Conservation (phyloP, 2,113 vertebrate species). For the Platycercus adscitus region DNA sequence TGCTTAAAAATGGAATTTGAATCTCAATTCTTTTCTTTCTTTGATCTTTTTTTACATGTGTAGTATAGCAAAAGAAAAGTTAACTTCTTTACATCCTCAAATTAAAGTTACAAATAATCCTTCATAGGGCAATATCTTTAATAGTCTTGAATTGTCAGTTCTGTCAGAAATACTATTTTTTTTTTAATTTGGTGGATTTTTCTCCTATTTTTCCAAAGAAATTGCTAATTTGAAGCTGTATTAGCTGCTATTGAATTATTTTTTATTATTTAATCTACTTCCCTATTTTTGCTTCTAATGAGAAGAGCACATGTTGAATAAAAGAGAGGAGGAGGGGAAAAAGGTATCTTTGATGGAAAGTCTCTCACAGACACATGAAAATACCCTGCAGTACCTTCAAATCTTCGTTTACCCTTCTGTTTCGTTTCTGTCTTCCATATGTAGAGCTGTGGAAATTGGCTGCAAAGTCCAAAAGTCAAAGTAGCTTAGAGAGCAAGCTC, state of each 20-base stretch:
- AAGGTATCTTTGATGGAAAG: not conserved
- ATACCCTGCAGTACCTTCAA: not conserved
- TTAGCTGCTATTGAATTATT: not conserved
- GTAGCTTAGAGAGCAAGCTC: not conserved
- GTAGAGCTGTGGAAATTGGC: not conserved
- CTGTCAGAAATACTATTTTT: conserved; percentile 44
- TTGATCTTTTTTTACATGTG: conserved; percentile 78
- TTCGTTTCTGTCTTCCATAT: not conserved
- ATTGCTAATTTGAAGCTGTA: conserved; percentile 41
- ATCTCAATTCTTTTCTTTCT: conserved; percentile 77
- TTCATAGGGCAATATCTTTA: conserved; percentile 55
- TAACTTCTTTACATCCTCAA: conserved; percentile 71
- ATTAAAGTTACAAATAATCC: conserved; percentile 74
- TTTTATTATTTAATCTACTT: conserved; percentile 19
- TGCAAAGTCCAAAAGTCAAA: not conserved
- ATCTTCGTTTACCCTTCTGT: not conserved
- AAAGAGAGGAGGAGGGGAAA: not conserved
- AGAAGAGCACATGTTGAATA: not conserved
- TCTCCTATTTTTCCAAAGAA: not conserved
- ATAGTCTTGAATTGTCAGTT: conserved; percentile 59
- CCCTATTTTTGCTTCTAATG: conserved; percentile 4
- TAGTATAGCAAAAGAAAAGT: conserved; percentile 71
- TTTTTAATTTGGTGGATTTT: conserved; percentile 25
- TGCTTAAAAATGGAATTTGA: conserved; percentile 80
- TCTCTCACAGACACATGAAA: not conserved